Percentiles rank a stretch among this genome's conserved stretches.
Evolutionary conservation across 1,140 invertebrate genomes (phyloP).

Genomic region (Hyles euphorbiae): DNA sequence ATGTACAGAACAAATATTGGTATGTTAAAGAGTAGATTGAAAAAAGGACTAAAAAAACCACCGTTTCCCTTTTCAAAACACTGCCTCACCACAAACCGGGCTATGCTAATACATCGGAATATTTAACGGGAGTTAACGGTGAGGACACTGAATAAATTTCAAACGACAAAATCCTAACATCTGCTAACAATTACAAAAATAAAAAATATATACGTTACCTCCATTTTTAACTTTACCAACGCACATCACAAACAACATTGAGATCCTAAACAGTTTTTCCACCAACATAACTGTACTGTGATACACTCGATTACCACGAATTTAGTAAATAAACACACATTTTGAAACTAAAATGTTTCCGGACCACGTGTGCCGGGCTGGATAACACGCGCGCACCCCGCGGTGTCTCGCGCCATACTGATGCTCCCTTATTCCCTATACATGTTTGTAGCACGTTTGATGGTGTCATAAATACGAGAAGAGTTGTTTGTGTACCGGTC

Average conservation of each 20-base stretch:
- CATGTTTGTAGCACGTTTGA: conserved; percentile 1
- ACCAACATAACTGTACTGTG: conserved; percentile 44
- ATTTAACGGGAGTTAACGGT: too few relatives aligned
- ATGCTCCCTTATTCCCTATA: background rate
- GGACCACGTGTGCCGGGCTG: background rate
- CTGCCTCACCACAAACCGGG: too few relatives aligned
- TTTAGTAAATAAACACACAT: background rate
- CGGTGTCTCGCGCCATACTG: background rate
- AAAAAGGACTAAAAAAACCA: too few relatives aligned
- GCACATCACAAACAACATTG: conserved; percentile 35
- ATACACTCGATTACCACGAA: conserved; percentile 2
- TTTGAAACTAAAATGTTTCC: background rate
- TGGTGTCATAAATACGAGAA: background rate
- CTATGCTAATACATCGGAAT: too few relatives aligned
- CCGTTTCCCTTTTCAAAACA: too few relatives aligned
- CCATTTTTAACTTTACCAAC: conserved; percentile 49
- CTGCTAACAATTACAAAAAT: too few relatives aligned
- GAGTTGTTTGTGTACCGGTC: too few relatives aligned
- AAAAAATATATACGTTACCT: conserved; percentile 26
- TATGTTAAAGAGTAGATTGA: too few relatives aligned
- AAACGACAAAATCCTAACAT: too few relatives aligned
- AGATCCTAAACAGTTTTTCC: conserved; percentile 37
- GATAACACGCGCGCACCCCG: background rate
- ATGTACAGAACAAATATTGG: too few relatives aligned
- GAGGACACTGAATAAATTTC: too few relatives aligned